These are phyloP conservation scores for Capromys pilorides DNA, from an alignment of 2,797 vertebrate species.

Conservation along the genomic window DNA sequence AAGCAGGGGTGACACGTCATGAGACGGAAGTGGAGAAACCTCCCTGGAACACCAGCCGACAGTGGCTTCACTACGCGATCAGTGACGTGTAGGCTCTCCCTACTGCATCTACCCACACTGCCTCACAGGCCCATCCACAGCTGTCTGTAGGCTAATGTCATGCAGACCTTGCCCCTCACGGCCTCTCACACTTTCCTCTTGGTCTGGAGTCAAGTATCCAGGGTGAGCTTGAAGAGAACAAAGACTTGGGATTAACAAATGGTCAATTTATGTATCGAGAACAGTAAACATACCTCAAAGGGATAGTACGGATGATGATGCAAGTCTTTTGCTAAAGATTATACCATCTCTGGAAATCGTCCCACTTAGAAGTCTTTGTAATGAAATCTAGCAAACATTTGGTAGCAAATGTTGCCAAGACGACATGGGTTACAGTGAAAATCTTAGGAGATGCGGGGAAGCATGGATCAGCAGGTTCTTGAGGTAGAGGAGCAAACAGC, in stretches of 20 bases:
- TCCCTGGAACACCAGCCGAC: neutral
- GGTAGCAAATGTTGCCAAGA: constrained; percentile 11
- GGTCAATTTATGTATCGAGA: fast-evolving
- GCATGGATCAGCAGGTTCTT: constrained; percentile 49
- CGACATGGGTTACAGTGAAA: neutral
- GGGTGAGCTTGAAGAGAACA: neutral
- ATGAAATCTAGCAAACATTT: constrained; percentile 29
- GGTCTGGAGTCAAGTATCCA: neutral
- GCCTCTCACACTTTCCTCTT: neutral
- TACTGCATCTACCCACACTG: neutral
- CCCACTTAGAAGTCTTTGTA: neutral
- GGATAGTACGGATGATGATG: neutral
- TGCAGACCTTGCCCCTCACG: neutral
- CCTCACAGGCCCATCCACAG: neutral
- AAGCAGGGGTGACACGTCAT: neutral
- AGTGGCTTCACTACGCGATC: neutral
- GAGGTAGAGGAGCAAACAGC: constrained; percentile 26
- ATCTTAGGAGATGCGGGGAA: neutral
- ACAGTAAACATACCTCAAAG: neutral
- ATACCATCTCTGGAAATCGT: neutral
- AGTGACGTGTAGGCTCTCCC: neutral
- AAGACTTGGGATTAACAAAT: neutral
- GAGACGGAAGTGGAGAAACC: neutral
- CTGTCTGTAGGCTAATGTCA: neutral
- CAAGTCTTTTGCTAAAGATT: neutral